Conservation (phyloP, 2,888 invertebrate species). For the Acanthosepion esculentum region DNA sequence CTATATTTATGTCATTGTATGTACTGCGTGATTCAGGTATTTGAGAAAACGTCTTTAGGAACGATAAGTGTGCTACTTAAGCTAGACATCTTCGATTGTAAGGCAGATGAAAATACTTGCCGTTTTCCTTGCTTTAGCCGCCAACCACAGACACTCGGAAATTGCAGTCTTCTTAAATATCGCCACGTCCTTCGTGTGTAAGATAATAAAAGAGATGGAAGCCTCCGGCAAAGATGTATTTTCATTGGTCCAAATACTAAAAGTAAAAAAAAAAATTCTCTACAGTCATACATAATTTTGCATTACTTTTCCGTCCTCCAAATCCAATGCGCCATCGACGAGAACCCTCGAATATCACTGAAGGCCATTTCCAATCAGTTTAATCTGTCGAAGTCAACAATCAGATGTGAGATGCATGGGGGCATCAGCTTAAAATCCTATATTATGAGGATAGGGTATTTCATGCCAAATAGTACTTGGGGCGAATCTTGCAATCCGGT, state of each 20-base stretch:
- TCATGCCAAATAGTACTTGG: background rate
- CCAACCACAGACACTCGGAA: background rate
- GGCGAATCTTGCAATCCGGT: background rate
- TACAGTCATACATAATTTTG: no score
- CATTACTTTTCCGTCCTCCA: no score
- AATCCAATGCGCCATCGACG: background rate
- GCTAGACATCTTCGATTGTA: background rate
- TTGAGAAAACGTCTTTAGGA: no score
- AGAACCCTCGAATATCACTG: background rate
- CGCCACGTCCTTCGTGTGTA: background rate
- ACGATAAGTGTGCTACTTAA: background rate
- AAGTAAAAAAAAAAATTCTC: background rate
- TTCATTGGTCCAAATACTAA: background rate
- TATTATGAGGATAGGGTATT: background rate
- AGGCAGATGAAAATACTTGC: background rate
- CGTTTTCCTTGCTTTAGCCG: background rate
- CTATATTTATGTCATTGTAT: no score
- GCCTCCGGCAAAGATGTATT: background rate
- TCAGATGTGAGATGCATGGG: background rate
- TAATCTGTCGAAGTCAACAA: background rate
- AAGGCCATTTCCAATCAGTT: background rate
- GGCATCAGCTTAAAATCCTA: conserved; percentile 6
- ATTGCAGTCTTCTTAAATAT: background rate
- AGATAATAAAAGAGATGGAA: background rate
- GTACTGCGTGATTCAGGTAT: no score